phyloP scores from a whole-genome alignment of 2,888 invertebrate genomes.

The Chrysolina haemoptera region DNA sequence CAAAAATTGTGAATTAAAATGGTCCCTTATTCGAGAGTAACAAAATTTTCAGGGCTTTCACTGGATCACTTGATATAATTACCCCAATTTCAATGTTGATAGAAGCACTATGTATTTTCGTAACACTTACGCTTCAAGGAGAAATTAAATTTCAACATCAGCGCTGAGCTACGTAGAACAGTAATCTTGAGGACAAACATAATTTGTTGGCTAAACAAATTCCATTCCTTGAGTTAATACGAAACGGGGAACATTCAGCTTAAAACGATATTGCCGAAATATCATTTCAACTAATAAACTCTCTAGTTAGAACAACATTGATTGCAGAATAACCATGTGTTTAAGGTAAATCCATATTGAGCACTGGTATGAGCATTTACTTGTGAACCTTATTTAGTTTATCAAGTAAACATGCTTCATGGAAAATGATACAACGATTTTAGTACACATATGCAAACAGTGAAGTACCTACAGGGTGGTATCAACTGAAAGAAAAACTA shows the following conservation, averaged over 20 bases:
- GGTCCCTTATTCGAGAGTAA: too few species aligned
- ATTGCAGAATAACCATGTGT: too few species aligned
- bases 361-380: too few species aligned
- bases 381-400: too few species aligned
- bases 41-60: background rate
- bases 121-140: conserved; percentile 3
- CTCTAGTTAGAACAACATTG: background rate
- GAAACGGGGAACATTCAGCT: background rate
- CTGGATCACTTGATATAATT: background rate
- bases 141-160: conserved; percentile 3
- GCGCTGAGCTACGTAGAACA: background rate
- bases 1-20: too few species aligned
- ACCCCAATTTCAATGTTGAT: background rate
- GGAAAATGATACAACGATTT: too few species aligned
- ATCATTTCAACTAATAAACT: background rate
- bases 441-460: too few species aligned
- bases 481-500: too few species aligned
- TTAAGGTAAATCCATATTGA: too few species aligned
- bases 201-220: conserved; percentile 11
- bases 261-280: background rate
- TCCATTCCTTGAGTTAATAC: conserved; percentile 1
- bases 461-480: too few species aligned
- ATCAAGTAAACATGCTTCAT: too few species aligned
- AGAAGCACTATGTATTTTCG: background rate
- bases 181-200: conserved; percentile 10